Conservation (phyloP, 2,113 vertebrate species). For the Tetraodon nigroviridis region DNA sequence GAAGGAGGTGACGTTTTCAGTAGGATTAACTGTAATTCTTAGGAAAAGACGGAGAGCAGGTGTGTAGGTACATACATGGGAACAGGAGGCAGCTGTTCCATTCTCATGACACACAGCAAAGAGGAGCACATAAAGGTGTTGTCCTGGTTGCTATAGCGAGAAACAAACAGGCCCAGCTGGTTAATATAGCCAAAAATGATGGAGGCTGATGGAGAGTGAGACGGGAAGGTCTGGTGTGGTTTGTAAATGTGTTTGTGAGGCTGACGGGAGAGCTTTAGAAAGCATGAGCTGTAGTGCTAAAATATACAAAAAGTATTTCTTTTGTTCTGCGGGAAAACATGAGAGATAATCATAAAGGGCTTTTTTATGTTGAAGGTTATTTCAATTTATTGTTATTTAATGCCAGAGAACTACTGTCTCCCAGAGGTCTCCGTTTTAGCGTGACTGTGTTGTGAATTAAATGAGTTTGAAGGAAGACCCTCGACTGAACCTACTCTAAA, state of each 20-base stretch:
- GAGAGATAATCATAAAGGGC: slow-evolving; percentile 3
- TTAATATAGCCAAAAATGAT: slow-evolving; percentile 50
- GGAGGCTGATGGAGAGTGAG: slow-evolving; percentile 30
- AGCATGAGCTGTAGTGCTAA: not conserved
- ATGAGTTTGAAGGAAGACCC: slow-evolving; percentile 14
- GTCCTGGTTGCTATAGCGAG: slow-evolving; percentile 56
- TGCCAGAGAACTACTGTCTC: slow-evolving; percentile 20
- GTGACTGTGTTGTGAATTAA: slow-evolving; percentile 12
- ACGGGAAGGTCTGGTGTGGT: not conserved
- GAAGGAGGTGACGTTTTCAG: slow-evolving; percentile 24
- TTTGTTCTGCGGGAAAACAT: slow-evolving; percentile 20
- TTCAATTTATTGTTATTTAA: slow-evolving; percentile 16
- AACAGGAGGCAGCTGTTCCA: slow-evolving; percentile 49
- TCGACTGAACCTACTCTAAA: slow-evolving; percentile 5
- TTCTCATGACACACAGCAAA: slow-evolving; percentile 29
- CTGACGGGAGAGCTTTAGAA: not conserved
- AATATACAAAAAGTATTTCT: slow-evolving; percentile 2
- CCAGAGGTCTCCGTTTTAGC: slow-evolving; percentile 18
- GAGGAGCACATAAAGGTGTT: slow-evolving; percentile 30
- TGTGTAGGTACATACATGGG: slow-evolving; percentile 4
- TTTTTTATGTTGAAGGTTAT: slow-evolving; percentile 11
- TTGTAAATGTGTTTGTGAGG: not conserved
- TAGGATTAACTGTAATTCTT: not conserved
- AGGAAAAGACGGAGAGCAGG: not conserved
- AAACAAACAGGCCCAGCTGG: slow-evolving; percentile 57